These are phyloP conservation scores for Lasioglossum figueresi DNA, from an alignment of 2,888 invertebrate genomes.

Conservation along the genomic window DNA sequence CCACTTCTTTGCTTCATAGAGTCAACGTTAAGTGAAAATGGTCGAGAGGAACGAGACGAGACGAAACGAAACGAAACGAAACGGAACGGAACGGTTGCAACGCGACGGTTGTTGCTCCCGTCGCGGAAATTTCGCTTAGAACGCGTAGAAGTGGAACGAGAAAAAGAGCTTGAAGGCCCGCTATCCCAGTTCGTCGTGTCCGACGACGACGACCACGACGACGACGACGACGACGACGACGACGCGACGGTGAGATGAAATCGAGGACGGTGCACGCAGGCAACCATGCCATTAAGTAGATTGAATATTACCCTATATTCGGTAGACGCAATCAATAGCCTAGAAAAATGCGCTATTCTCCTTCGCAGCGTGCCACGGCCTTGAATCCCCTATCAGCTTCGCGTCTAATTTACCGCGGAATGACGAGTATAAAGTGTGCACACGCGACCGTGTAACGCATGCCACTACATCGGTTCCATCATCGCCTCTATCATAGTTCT, in stretches of 20 bases:
- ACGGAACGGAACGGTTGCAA: neutral
- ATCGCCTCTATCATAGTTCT: neutral
- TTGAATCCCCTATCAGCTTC: conserved; percentile 70
- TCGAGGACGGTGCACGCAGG: conserved; percentile 75
- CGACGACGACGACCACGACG: neutral
- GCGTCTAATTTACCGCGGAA: conserved; percentile 67
- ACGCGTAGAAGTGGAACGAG: conserved; percentile 65
- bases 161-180: conserved; percentile 47
- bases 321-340: conserved; percentile 77
- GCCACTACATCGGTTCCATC: neutral
- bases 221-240: no score
- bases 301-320: conserved; percentile 81
- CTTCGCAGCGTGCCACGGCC: conserved; percentile 62
- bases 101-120: conserved; percentile 18
- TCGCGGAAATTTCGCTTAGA: conserved; percentile 61
- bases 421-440: conserved; percentile 30
- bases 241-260: conserved; percentile 69
- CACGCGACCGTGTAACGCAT: conserved; percentile 4
- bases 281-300: conserved; percentile 77
- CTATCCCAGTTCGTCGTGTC: conserved; percentile 39
- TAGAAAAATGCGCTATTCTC: conserved; percentile 71
- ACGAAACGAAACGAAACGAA: no score
- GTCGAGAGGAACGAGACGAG: neutral
- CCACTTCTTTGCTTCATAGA: neutral
- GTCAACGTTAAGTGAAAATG: neutral